Percentiles rank a stretch among this genome's conserved stretches.
Evolutionary conservation across 2,113 vertebrate species (phyloP).

Genomic region (Rousettus leschenaultii): DNA sequence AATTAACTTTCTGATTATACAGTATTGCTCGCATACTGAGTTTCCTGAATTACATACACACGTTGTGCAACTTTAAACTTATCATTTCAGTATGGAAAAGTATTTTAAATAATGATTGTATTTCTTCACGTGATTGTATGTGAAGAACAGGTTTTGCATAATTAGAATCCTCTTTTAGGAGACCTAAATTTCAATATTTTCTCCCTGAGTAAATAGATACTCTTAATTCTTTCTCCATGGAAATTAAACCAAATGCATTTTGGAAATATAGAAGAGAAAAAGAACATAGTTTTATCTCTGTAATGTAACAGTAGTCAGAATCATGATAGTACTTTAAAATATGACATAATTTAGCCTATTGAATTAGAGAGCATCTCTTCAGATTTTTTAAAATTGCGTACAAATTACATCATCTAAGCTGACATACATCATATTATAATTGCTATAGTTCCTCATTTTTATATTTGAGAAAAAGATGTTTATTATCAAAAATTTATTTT

Average conservation of each 20-base stretch:
- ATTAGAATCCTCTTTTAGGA: conserved; percentile 18
- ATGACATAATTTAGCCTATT: neutral
- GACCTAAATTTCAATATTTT: conserved; percentile 37
- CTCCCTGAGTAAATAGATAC: neutral
- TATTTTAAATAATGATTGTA: conserved; percentile 38
- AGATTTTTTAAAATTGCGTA: neutral
- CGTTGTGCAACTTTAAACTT: neutral
- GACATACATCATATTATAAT: neutral
- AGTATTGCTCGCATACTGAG: neutral
- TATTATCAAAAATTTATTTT: conserved; percentile 18
- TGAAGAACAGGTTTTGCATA: conserved; percentile 18
- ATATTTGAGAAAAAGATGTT: neutral
- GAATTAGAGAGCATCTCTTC: neutral
- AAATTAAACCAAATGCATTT: neutral
- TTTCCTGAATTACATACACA: neutral
- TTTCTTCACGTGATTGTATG: neutral
- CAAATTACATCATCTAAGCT: neutral
- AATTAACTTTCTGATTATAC: conserved; percentile 47
- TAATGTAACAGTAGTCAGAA: neutral
- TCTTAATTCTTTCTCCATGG: neutral
- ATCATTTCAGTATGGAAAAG: conserved; percentile 34
- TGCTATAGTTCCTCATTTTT: neutral
- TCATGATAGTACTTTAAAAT: neutral
- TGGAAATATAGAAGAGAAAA: conserved; percentile 20
- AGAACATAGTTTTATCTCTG: neutral